Evolutionary conservation across 2,113 vertebrate species (phyloP).

Genomic region (Tragelaphus buxtoni): DNA sequence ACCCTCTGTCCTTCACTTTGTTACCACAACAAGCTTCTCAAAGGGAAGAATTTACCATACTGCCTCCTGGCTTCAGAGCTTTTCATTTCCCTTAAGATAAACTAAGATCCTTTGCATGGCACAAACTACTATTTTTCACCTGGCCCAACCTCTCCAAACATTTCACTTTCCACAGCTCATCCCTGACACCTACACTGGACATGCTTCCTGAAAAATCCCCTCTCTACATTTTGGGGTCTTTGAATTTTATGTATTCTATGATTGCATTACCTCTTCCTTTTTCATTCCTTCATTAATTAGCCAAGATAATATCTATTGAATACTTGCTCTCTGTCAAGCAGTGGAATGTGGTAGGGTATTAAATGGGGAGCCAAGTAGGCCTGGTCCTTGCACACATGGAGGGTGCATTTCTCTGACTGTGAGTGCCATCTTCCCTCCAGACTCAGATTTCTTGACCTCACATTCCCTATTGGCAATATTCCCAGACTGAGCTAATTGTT

Average conservation of each 20-base stretch:
- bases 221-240: not conserved
- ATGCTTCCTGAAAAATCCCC: not conserved
- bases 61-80: not conserved
- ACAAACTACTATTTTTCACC: not conserved
- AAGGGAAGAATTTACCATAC: not conserved
- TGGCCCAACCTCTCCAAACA: not conserved
- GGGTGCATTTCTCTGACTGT: not conserved
- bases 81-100: not conserved
- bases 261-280: not conserved
- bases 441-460: not conserved
- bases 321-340: not conserved
- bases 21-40: not conserved
- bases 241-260: not conserved
- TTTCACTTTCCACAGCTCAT: not conserved
- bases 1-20: not conserved
- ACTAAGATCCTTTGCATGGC: not conserved
- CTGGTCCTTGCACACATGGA: rapidly evolving
- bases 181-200: no score
- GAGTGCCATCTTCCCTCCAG: rapidly evolving
- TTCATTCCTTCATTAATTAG: not conserved
- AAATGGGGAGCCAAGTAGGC: not conserved
- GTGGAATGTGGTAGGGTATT: not conserved
- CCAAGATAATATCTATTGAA: not conserved
- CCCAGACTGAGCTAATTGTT: not conserved
- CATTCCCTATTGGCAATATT: rapidly evolving